These are phyloP conservation scores for Nesogale talazaci DNA, from an alignment of 2,113 vertebrate species.

Conservation along the genomic window DNA sequence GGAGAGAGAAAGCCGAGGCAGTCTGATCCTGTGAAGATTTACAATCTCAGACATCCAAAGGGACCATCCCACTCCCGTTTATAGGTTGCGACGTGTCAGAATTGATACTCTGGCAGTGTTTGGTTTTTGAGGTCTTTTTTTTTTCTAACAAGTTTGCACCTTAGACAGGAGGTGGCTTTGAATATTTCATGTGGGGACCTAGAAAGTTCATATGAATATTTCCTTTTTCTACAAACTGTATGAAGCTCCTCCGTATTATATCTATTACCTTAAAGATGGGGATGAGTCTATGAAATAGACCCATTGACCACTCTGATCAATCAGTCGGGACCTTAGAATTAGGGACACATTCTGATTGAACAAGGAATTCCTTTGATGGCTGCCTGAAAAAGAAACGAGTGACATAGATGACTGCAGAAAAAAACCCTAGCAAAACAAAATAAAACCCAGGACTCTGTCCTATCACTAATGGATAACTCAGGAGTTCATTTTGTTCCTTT, in stretches of 20 bases:
- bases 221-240: no score
- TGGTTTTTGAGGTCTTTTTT: no score
- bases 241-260: neutral
- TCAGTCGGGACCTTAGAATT: neutral
- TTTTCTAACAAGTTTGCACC: neutral
- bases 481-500: neutral
- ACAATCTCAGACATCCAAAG: no score
- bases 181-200: neutral
- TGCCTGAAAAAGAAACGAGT: slow-evolving; percentile 43
- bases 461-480: neutral
- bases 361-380: neutral
- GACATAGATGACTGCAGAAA: slow-evolving; percentile 5
- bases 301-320: neutral
- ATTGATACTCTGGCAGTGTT: no score
- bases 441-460: neutral
- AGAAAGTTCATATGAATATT: no score
- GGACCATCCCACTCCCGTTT: no score
- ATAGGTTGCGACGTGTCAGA: no score
- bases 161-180: neutral
- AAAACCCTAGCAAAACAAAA: neutral
- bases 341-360: neutral
- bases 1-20: no score
- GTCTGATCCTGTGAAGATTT: no score
- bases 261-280: neutral
- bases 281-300: neutral